Conservation (phyloP, 2,797 vertebrate genomes). For the Xyrichtys novacula region DNA sequence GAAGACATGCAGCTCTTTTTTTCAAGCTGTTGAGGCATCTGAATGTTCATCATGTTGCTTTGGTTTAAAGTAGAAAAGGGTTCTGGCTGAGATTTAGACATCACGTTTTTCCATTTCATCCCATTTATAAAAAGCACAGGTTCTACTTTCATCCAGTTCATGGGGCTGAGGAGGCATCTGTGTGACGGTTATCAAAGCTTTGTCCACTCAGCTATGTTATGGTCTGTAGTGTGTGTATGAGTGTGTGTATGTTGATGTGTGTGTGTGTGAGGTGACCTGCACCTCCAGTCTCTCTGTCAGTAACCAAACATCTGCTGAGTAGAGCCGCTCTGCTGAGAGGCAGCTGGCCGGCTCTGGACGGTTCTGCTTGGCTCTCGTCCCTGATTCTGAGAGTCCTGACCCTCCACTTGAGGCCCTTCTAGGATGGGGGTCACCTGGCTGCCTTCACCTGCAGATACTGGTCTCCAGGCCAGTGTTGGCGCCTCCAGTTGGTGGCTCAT, state of each 20-base stretch:
- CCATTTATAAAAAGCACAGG: slow-evolving; percentile 26
- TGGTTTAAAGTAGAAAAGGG: slow-evolving; percentile 64
- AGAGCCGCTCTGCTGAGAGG: slow-evolving; percentile 66
- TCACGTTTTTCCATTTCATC: slow-evolving; percentile 16
- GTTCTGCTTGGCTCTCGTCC: slow-evolving; percentile 63
- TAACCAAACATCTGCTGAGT: slow-evolving; percentile 95
- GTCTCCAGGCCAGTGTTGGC: slow-evolving; percentile 91
- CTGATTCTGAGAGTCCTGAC: slow-evolving; percentile 75
- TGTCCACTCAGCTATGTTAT: slow-evolving; percentile 35
- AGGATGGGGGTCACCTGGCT: slow-evolving; percentile 75
- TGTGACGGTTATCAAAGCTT: slow-evolving; percentile 57
- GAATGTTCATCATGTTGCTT: slow-evolving; percentile 57
- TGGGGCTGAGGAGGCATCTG: slow-evolving; percentile 68
- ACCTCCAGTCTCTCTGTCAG: slow-evolving; percentile 69
- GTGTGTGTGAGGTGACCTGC: slow-evolving; percentile 67
- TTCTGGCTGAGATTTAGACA: slow-evolving; percentile 28
- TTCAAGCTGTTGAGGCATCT: slow-evolving; percentile 66
- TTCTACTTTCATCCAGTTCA: slow-evolving; percentile 24
- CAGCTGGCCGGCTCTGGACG: slow-evolving; percentile 73
- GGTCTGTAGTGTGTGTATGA: slow-evolving; percentile 5
- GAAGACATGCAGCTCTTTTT: slow-evolving; percentile 58
- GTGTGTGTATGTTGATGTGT: slow-evolving; percentile 25
- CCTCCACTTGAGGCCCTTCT: slow-evolving; percentile 64
- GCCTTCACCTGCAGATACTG: slow-evolving; percentile 83
- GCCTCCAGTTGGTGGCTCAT: slow-evolving; percentile 91